Base-by-base conservation (phyloP, 2,797 vertebrate species). In the Hoplostethus atlanticus region DNA sequence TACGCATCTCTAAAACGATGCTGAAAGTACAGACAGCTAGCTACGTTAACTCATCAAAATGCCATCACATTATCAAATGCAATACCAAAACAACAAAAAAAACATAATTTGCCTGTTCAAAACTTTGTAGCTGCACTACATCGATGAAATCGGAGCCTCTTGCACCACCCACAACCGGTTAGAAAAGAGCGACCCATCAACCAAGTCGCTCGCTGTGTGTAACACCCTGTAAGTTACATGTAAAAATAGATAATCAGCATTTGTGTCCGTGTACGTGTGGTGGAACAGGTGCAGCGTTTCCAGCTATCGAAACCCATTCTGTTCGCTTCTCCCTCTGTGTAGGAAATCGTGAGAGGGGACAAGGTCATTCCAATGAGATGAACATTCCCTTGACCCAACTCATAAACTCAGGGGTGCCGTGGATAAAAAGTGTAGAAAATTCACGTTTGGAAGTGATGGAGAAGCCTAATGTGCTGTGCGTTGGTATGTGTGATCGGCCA, bases 221-320 rank as follows among this genome's bases (percentile, higher is more conserved):
- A 21, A 1, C 21, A 21, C 21, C 21, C 21, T 21, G 21, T 16
- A 38, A 55, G 61, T 74, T 76, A 40, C 58, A 64, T 67, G 76
- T 86, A 89, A 87, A 89, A 88, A 89, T 85, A 91, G 82, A 84
- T 74, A 75, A 87, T 76, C 66, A 46, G 73, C 80, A 68, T 81
- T 84, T 78, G 51, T 79, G 68, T 76, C 73, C 68, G 83, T 50
- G 28, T 31, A 15, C 81, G 83, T 81, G 77, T 88, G 74, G 52
- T 46, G 71, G 74, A 93, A 91, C 93, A 94, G 93, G 91, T 94
- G 93, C 85, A 74, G 90, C 42, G 57, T 87, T 90, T 86, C 73
- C 77, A 83, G 84, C 58, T 8, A 77, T 76, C 68, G 84, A 54
- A 52, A 47, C 66, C 51, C 52, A 56, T 84, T 89, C 80, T 81